Evolutionary conservation across 1,140 invertebrate species (phyloP), one percentile per base, ranked within the genome.

Genomic region (Drosophila grimshawi): DNA sequence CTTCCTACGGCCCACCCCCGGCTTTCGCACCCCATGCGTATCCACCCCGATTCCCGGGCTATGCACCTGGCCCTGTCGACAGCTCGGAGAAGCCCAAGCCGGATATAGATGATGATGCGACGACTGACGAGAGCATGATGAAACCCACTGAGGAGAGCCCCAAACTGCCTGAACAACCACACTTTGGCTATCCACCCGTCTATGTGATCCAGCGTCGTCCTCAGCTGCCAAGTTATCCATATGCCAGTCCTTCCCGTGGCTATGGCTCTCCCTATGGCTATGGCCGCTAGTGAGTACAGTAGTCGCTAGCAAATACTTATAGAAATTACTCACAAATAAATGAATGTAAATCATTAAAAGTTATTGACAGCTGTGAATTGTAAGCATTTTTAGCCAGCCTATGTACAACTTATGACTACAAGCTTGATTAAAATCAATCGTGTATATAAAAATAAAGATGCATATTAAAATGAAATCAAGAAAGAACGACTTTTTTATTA

Each of bases 221-320:
- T 3, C 39, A 43, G n/a, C 48, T 43, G 3, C 51, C 71, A 37
- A 65, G 64, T 48, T 78, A 41, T n/a, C 72, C 76, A 0, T 74
- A 62, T 30, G 30, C n/a, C 4, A 56, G 53, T 27, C 30, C 57
- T 2, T 29, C 61, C 11, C 63, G 81, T 11, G 74, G 73, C 2
- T 85, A 85, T 11, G 81, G 68, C 5, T 55, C 75, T 5, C 51
- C 76, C 53, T 86, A 68, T n/a, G 72, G 72, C 43, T 86, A 83
- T 33, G 59, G 83, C 4, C 43, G 65, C 5, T 86, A 81, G 41
- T 62, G n/a, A 79, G 41, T 59, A 19, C 19, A 19, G 19, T 19
- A 19, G 19, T 19, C 19, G 19, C 19, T 19, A 19, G 19, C 19
- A 19, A 19, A 19, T 19, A 19, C 19, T 19, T 19, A 19, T 19